Evolutionary conservation across 2,113 vertebrate genomes (phyloP).

Genomic region (Amblyopsis rosae): DNA sequence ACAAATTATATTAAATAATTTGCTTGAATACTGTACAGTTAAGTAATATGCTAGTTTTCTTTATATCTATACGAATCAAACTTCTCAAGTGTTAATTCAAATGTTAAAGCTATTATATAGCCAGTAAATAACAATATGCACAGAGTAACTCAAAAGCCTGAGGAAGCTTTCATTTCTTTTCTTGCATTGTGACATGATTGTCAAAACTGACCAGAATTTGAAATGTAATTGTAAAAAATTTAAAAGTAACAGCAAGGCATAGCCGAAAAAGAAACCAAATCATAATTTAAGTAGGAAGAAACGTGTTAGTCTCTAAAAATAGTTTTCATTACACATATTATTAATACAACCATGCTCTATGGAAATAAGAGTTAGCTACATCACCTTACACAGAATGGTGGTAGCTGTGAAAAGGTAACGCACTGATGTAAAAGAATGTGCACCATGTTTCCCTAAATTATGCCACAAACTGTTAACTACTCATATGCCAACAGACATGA

Average conservation of each 20-base stretch:
- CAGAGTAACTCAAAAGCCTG: conserved; percentile 18
- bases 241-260: conserved; percentile 42
- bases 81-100: conserved; percentile 20
- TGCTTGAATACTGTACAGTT: conserved; percentile 27
- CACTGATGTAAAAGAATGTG: too few species aligned
- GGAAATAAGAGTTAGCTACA: not conserved
- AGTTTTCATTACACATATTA: not conserved
- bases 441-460: too few species aligned
- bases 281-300: not conserved
- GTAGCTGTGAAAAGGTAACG: not conserved
- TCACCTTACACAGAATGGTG: not conserved
- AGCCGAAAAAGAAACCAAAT: conserved; percentile 28
- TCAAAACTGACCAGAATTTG: conserved; percentile 52
- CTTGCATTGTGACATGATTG: conserved; percentile 65
- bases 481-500: too few species aligned
- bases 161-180: conserved; percentile 23
- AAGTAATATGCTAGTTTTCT: conserved; percentile 31
- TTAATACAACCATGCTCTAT: not conserved
- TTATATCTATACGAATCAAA: conserved; percentile 20
- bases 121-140: conserved; percentile 10
- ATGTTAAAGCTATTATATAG: conserved; percentile 54
- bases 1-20: conserved; percentile 18
- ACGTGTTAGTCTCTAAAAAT: not conserved
- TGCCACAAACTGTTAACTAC: too few species aligned
- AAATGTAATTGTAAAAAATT: conserved; percentile 22